Evolutionary conservation across 2,888 invertebrate genomes (phyloP), one percentile per base, ranked within the genome.

Genomic region (Drosophila austrosaltans): DNA sequence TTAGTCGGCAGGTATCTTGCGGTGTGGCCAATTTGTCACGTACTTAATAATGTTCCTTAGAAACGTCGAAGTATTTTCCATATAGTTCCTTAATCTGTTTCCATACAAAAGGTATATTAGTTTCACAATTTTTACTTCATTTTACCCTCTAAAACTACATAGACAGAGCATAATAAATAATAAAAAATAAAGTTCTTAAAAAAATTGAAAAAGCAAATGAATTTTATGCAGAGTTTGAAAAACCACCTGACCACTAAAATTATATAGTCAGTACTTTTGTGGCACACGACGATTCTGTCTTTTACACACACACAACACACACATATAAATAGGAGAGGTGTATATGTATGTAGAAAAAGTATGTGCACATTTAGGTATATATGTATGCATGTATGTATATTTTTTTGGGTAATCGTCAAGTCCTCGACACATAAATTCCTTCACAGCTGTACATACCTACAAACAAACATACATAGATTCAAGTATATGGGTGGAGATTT

Each of bases 21-120:
- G 57, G 57, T 57, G 36, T 57, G 57, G 22, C 39, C 57, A 39
- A 57, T 57, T 57, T 57, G 39, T 57, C 57, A 57, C 57, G 57
- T 57, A 22, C 39, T 57, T 57, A 57, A 57, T 57, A 57, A 39
- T 57, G 48, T 25, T 48, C 25, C 48, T 12, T 48, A 10, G 48
- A 48, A 48, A 48, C 48, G 48, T 48, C 48, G 48, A 48, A 48
- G 22, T 48, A 48, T 48, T 16, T 16, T 48, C 25, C 48, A 25
- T 25, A 48, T 48, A 48, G 48, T 48, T 48, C 22, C 48, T 48
- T 25, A 7, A 48, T 48, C 25, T 48, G 20, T 10, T 16, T 25
- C 22, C 10, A 10, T 48, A 10, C 10, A 10, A 25, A 48, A 25
- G 48, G 48, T 48, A 48, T 48, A 48, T 48, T 48, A 48, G 48